Evolutionary conservation across 2,888 invertebrate species (phyloP).

Genomic region (Ormyrus labotus): DNA sequence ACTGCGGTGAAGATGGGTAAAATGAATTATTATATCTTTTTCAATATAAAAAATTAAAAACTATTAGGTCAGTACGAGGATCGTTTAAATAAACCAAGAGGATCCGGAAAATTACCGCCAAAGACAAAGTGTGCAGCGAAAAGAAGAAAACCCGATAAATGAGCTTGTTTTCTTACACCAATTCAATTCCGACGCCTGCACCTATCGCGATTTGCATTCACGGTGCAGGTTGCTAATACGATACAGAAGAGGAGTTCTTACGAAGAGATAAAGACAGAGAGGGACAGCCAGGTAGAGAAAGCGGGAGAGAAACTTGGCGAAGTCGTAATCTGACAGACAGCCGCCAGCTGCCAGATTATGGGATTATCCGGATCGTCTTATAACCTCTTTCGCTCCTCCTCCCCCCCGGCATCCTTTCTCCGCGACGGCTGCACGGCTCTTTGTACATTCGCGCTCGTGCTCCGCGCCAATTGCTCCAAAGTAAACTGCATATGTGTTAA

Average conservation of each 20-base stretch:
- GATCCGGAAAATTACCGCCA: no score
- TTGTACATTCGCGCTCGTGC: no score
- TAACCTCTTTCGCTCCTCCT: slow-evolving; percentile 14
- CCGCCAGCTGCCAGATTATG: slow-evolving; percentile 49
- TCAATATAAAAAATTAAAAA: no score
- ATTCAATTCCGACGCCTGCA: not conserved
- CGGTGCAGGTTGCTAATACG: slow-evolving; percentile 33
- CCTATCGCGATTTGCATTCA: slow-evolving; percentile 38
- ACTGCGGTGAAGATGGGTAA: no score
- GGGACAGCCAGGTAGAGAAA: not conserved
- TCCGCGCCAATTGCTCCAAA: no score
- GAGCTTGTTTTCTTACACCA: not conserved
- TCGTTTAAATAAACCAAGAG: no score
- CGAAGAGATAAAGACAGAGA: slow-evolving; percentile 14
- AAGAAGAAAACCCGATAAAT: not conserved
- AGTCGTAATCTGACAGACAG: slow-evolving; percentile 52
- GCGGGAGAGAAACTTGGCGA: not conserved
- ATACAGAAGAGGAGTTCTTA: slow-evolving; percentile 18
- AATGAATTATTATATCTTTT: no score
- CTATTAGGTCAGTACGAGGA: no score
- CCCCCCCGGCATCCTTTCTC: no score
- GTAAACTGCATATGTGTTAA: no score
- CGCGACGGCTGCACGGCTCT: no score
- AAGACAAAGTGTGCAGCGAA: not conserved
- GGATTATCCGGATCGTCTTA: slow-evolving; percentile 52